Percentiles rank a stretch among this genome's conserved stretches.
Conservation (phyloP, 2,888 invertebrate genomes). For the Phanerotoma sp. region DNA sequence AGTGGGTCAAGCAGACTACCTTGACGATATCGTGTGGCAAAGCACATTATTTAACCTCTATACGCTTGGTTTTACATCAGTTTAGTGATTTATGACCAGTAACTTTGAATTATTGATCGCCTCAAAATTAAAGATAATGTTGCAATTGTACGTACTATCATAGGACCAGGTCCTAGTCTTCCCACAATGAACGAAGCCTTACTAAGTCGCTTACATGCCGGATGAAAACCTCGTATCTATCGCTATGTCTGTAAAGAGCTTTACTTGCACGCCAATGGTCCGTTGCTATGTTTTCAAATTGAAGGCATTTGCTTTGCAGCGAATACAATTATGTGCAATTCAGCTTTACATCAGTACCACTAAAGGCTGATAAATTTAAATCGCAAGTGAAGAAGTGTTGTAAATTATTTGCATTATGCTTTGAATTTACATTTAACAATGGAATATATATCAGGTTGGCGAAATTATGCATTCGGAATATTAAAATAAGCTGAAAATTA, state of each 20-base stretch:
- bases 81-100: conserved; percentile 35
- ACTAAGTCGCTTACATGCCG: conserved; percentile 2
- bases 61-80: conserved; percentile 31
- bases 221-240: background rate
- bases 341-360: background rate
- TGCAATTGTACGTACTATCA: conserved; percentile 1
- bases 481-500: too few species aligned
- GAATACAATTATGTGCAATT: background rate
- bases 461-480: too few species aligned
- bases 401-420: too few species aligned
- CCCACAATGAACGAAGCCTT: conserved; percentile 10
- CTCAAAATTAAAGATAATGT: conserved; percentile 36
- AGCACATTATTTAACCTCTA: conserved; percentile 36
- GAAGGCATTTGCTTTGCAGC: background rate
- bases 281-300: background rate
- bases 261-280: conserved; percentile 2
- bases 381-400: background rate
- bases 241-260: background rate
- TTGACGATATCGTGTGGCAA: conserved; percentile 27
- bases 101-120: conserved; percentile 38
- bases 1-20: conserved; percentile 30
- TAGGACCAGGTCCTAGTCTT: conserved; percentile 8
- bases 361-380: background rate
- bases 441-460: too few species aligned
- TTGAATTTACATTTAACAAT: too few species aligned